phyloP scores from a whole-genome alignment of 2,113 vertebrate genomes.

The Podilymbus podiceps region DNA sequence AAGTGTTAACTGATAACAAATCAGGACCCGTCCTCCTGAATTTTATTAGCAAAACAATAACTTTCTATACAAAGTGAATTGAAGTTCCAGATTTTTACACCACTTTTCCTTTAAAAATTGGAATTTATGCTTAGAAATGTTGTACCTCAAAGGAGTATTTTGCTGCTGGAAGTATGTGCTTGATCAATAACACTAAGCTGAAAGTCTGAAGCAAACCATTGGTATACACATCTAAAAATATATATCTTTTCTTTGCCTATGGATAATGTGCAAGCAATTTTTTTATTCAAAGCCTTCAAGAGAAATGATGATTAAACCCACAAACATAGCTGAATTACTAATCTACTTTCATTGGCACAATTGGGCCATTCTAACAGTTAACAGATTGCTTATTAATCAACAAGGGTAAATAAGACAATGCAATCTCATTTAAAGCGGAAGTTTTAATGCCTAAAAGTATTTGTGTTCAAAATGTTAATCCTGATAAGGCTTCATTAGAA shows the following conservation, averaged over 20 bases:
- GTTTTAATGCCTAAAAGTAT: slow-evolving; percentile 76
- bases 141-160: slow-evolving; percentile 27
- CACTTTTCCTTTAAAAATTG: slow-evolving; percentile 17
- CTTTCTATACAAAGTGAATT: neutral
- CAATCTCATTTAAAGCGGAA: slow-evolving; percentile 75
- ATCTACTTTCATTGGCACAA: slow-evolving; percentile 69
- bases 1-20: neutral
- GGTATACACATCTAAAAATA: slow-evolving; percentile 50
- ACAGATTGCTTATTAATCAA: slow-evolving; percentile 83
- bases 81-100: neutral
- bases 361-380: slow-evolving; percentile 71
- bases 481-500: slow-evolving; percentile 72
- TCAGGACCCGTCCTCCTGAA: neutral
- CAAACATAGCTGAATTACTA: slow-evolving; percentile 72
- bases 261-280: slow-evolving; percentile 44
- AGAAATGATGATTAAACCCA: slow-evolving; percentile 73
- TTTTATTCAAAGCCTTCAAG: slow-evolving; percentile 67
- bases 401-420: slow-evolving; percentile 80
- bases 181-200: slow-evolving; percentile 35
- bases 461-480: slow-evolving; percentile 80
- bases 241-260: slow-evolving; percentile 52
- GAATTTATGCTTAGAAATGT: slow-evolving; percentile 9
- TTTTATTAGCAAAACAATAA: slow-evolving; percentile 53
- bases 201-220: slow-evolving; percentile 51
- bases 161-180: slow-evolving; percentile 17